phyloP scores from a whole-genome alignment of 1,140 invertebrate genomes.

The Drosophila tsacasi region DNA sequence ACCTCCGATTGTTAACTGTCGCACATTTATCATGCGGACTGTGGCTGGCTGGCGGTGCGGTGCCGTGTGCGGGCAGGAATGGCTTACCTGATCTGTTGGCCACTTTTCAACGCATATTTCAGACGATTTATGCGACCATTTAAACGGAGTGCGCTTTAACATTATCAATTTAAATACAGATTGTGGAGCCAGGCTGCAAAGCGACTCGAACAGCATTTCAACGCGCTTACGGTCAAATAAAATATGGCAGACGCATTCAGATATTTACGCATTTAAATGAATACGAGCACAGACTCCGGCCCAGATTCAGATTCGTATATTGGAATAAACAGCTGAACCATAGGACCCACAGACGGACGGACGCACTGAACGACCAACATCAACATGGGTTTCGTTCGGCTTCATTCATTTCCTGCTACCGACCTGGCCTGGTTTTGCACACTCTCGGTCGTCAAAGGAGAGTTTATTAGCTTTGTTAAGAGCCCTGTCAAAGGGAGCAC shows the following conservation, averaged over 20 bases:
- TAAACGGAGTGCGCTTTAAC: constrained; percentile 54
- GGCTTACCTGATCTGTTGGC: constrained; percentile 38
- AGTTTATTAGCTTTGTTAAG: constrained; percentile 29
- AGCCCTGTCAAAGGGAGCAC: constrained; percentile 2
- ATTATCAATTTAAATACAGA: constrained; percentile 66
- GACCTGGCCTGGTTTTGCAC: constrained; percentile 19
- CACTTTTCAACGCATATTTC: constrained; percentile 55
- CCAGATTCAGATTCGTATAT: constrained; percentile 50
- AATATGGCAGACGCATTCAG: constrained; percentile 72
- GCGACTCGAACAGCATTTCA: constrained; percentile 68
- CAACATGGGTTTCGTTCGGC: constrained; percentile 70
- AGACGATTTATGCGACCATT: constrained; percentile 42
- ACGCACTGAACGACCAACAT: constrained; percentile 42
- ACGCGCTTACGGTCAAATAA: constrained; percentile 75
- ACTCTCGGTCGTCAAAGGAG: constrained; percentile 8
- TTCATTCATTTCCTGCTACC: constrained; percentile 50
- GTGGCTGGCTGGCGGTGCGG: background rate
- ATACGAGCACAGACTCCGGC: constrained; percentile 33
- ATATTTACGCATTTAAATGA: constrained; percentile 80
- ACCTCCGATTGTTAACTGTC: constrained; percentile 53
- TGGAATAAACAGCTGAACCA: constrained; percentile 54
- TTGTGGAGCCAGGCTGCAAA: constrained; percentile 23
- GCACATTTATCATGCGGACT: constrained; percentile 50
- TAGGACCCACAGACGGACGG: constrained; percentile 6
- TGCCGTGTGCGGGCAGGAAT: background rate